Evolutionary conservation across 2,888 invertebrate genomes (phyloP).

Genomic region (Epirrita christyi): DNA sequence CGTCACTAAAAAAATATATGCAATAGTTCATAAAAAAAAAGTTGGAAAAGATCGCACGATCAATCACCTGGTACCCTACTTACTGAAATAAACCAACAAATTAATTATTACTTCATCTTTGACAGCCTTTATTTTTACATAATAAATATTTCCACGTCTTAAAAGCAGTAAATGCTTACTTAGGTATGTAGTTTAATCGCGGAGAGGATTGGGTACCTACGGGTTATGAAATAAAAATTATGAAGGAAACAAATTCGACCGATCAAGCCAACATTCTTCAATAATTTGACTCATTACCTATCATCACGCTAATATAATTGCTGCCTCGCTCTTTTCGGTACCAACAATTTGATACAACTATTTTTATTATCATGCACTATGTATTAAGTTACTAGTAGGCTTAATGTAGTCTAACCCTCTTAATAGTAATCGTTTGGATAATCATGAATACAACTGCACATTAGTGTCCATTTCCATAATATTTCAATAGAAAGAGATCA

Average conservation of each 20-base stretch:
- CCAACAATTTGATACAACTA: slow-evolving; percentile 5
- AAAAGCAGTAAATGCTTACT: background rate
- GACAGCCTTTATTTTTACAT: slow-evolving; percentile 10
- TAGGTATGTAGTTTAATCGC: slow-evolving; percentile 3
- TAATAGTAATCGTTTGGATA: slow-evolving; percentile 16
- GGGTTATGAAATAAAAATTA: slow-evolving; percentile 1
- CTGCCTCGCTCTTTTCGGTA: slow-evolving; percentile 23
- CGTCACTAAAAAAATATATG: too few species aligned
- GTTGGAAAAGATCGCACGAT: slow-evolving; percentile 20
- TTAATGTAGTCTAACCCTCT: slow-evolving; percentile 10
- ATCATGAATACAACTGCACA: slow-evolving; percentile 11
- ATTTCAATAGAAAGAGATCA: slow-evolving; percentile 8
- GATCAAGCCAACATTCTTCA: slow-evolving; percentile 50
- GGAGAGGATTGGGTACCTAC: background rate
- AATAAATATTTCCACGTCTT: background rate
- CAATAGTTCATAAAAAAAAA: too few species aligned
- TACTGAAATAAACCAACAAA: slow-evolving; percentile 18
- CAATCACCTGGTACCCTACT: slow-evolving; percentile 16
- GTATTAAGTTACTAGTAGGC: background rate
- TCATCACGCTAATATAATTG: slow-evolving; percentile 16
- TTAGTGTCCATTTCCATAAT: slow-evolving; percentile 2
- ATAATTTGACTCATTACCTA: slow-evolving; percentile 19
- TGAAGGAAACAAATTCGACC: slow-evolving; percentile 24
- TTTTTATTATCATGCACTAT: slow-evolving; percentile 1
- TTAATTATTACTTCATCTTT: slow-evolving; percentile 14